phyloP scores from a whole-genome alignment of 2,113 vertebrate species.

The Prunella himalayana region DNA sequence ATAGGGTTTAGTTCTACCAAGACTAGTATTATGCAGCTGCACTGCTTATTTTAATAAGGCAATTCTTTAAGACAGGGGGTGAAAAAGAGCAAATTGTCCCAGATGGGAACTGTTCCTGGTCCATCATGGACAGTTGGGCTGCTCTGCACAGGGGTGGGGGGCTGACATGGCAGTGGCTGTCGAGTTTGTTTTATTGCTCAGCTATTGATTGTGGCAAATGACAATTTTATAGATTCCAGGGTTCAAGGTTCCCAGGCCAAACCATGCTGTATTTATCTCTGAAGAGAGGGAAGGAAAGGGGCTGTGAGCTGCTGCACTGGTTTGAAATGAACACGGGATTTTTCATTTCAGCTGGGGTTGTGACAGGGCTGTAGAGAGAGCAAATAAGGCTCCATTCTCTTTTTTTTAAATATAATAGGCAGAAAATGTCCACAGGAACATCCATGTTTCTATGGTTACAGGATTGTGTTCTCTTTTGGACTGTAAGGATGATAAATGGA shows the following conservation, averaged over 20 bases:
- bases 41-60: not conserved
- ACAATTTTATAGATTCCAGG: not conserved
- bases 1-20: not conserved
- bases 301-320: not conserved
- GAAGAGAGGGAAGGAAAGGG: not conserved
- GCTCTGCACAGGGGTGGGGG: not conserved
- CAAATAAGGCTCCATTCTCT: not conserved
- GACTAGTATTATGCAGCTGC: not conserved
- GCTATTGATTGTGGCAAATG: not conserved
- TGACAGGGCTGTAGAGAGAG: not conserved
- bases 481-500: not conserved
- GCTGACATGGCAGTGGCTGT: not conserved
- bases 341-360: not conserved
- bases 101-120: not conserved
- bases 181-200: not conserved
- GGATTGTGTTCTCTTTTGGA: not conserved
- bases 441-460: slow-evolving; percentile 75
- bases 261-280: not conserved
- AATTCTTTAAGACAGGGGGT: not conserved
- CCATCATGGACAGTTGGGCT: not conserved
- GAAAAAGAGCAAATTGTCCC: not conserved
- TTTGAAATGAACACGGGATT: not conserved
- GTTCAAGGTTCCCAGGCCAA: not conserved
- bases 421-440: slow-evolving; percentile 58
- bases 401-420: not conserved